Percentiles rank a stretch among this genome's conserved stretches.
These are phyloP conservation scores for Urocyon cinereoargenteus DNA, from an alignment of 2,797 vertebrate genomes.

Conservation along the genomic window DNA sequence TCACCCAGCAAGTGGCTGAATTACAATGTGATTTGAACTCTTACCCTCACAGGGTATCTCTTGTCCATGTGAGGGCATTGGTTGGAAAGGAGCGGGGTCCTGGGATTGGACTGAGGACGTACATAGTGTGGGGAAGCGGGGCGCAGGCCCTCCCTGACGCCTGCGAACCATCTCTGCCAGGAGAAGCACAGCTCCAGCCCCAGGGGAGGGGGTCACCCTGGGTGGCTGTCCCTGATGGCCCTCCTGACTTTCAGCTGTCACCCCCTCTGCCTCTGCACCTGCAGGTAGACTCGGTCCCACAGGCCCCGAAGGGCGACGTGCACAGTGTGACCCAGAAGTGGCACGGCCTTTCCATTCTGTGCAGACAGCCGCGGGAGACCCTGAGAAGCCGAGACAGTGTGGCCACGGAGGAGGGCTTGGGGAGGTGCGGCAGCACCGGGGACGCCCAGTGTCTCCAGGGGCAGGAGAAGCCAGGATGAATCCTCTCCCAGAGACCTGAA, in stretches of 20 bases:
- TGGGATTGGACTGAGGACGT: too few relatives aligned
- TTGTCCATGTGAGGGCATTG: background rate
- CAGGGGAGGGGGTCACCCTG: background rate
- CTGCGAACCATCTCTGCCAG: too few relatives aligned
- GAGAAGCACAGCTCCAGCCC: rapidly evolving
- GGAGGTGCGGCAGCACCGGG: background rate
- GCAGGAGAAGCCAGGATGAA: background rate
- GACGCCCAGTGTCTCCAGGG: background rate
- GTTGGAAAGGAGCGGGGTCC: background rate
- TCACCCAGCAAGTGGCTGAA: background rate
- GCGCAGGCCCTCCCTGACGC: background rate
- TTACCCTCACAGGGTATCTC: too few relatives aligned
- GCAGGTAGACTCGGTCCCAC: background rate
- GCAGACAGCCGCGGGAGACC: background rate
- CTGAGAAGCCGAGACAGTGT: background rate
- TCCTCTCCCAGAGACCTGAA: rapidly evolving
- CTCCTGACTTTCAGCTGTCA: background rate
- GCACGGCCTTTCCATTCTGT: rapidly evolving
- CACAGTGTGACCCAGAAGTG: background rate
- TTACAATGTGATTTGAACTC: background rate
- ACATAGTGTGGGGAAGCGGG: too few relatives aligned
- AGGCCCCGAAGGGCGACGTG: background rate
- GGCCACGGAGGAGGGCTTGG: background rate
- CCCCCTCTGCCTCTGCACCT: background rate
- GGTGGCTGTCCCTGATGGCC: too few relatives aligned